Percentiles rank a stretch among this genome's conserved stretches.
Evolutionary conservation across 2,113 vertebrate genomes (phyloP).

Genomic region (Petromus typicus): DNA sequence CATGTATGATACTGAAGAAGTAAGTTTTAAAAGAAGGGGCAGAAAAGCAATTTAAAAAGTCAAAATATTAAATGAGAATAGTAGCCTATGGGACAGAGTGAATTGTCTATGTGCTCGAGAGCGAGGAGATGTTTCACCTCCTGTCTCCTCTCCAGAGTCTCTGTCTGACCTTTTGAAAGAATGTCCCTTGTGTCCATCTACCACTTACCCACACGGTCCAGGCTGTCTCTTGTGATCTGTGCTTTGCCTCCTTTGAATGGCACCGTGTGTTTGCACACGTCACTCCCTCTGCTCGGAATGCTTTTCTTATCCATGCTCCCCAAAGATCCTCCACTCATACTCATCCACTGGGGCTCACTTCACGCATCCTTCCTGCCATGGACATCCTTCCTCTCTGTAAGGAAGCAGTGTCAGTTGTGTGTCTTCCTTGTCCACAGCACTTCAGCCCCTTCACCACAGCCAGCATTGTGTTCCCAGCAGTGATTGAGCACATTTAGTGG

Average conservation of each 20-base stretch:
- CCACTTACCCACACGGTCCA: neutral
- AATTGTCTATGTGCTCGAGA: neutral
- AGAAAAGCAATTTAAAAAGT: neutral
- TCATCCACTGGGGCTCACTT: neutral
- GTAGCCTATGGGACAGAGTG: neutral
- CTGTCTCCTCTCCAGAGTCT: neutral
- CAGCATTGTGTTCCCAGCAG: neutral
- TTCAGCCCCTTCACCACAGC: neutral
- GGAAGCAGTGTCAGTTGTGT: neutral
- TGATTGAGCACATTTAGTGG: neutral
- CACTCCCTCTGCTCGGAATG: neutral
- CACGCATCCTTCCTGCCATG: neutral
- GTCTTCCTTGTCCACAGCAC: neutral
- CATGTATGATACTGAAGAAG: neutral
- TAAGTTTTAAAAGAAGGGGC: neutral
- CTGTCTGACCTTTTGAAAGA: neutral
- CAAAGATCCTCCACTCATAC: neutral
- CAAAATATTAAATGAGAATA: conserved; percentile 3
- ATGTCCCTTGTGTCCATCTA: neutral
- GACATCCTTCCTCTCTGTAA: neutral
- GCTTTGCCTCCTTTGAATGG: neutral
- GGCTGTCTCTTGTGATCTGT: neutral
- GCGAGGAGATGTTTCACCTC: neutral
- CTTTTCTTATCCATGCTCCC: neutral
- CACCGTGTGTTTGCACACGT: neutral